Evolutionary conservation across 2,888 invertebrate genomes (phyloP).

Genomic region (Agrotis ipsilon): DNA sequence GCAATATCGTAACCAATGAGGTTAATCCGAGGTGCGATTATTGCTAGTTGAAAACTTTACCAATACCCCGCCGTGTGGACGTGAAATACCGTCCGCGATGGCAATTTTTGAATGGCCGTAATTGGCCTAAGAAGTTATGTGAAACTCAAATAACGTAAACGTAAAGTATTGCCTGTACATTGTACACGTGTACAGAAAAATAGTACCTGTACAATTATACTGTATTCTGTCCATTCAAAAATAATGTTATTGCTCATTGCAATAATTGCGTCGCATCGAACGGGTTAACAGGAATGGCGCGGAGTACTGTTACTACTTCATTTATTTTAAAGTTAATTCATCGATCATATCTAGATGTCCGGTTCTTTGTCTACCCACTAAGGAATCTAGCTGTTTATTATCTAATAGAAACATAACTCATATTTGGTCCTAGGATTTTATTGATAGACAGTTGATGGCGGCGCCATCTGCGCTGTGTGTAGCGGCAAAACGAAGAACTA

Average conservation of each 20-base stretch:
- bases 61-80: conserved; percentile 89
- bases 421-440: not conserved
- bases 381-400: conserved; percentile 40
- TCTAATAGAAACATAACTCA: conserved; percentile 1
- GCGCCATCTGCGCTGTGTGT: conserved; percentile 7
- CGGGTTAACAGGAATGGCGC: conserved; percentile 33
- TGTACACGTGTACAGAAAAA: not conserved
- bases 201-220: not conserved
- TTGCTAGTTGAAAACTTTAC: conserved; percentile 98
- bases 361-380: conserved; percentile 56
- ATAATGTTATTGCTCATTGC: conserved; percentile 26
- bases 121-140: conserved; percentile 68
- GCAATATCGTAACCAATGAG: conserved; percentile 98
- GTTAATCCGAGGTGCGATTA: conserved; percentile 96
- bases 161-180: too few relatives aligned
- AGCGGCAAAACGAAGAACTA: conserved; percentile 11
- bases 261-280: conserved; percentile 39
- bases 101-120: conserved; percentile 87
- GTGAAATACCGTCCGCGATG: conserved; percentile 89
- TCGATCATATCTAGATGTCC: conserved; percentile 53
- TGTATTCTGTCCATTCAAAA: conserved; percentile 27
- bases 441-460: conserved; percentile 5
- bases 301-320: conserved; percentile 39
- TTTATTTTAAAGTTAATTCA: conserved; percentile 45
- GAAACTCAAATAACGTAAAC: too few relatives aligned